Evolutionary conservation across 2,888 invertebrate genomes (phyloP), one percentile per base, ranked within the genome.

Genomic region (Drosophila neonasuta): DNA sequence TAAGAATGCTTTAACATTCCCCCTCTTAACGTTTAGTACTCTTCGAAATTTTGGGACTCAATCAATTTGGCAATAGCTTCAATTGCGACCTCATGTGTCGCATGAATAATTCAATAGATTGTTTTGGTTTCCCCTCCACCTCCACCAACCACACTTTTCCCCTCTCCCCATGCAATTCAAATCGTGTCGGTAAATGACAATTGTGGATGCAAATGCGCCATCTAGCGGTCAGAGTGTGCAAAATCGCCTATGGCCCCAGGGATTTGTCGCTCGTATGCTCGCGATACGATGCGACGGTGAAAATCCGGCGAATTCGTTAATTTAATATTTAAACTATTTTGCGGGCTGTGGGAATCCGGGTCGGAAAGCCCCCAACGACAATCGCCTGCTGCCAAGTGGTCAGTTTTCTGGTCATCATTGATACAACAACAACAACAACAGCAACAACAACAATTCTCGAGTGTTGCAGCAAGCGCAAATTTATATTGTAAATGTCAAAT

Each of bases 401-500:
- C 65, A 52, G 46, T 56, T 48, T 39, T n/a, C 30, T 41, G 44
- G 29, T 50, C 32, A 57, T 15, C 30, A 46, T 46, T 34, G 30
- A 15, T 41, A 32, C 4, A 54, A 51, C 32, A 45, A 20, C 15
- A 45, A 20, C 15, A 24, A n/a, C 17, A 20, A 20, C 7, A 24
- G 3, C 15, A 24, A n/a, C 17, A 20, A 20, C 11, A 24, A 20
- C 15, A 24, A 6, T 6, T 24, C 24, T 24, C 20, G 5, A 50
- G 8, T 41, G 24, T 45, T 29, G 15, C n/a, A 41, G 11, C 61
- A 48, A 62, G 68, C 58, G 59, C 54, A 71, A 84, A 81, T 79
- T 77, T 84, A 77, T 81, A 69, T 74, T 79, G 83, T 71, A 83
- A 80, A 83, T 77, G 83, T 83, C 83, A 83, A 81, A 83, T 83